phyloP scores from a whole-genome alignment of 1,140 invertebrate species.

The Megathymus violae region DNA sequence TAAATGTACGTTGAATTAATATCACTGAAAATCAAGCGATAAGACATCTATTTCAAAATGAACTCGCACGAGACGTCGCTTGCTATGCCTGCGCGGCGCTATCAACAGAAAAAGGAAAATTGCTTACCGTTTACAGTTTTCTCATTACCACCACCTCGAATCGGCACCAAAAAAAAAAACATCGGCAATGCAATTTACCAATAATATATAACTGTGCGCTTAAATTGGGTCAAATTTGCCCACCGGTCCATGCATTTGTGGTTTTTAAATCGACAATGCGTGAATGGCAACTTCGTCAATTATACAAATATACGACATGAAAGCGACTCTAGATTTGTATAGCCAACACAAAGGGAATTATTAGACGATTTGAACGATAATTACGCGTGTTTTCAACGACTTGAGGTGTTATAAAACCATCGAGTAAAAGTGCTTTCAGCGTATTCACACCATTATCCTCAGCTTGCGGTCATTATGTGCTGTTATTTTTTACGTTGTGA shows the following conservation, averaged over 20 bases:
- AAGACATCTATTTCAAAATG: not conserved
- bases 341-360: slow-evolving; percentile 38
- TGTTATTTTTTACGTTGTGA: slow-evolving; percentile 51
- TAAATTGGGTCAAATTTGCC: not conserved
- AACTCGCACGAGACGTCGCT: slow-evolving; percentile 7
- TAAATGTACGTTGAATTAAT: too few species aligned
- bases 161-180: slow-evolving; percentile 4
- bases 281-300: too few species aligned
- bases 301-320: too few species aligned
- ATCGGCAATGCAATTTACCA: slow-evolving; percentile 7
- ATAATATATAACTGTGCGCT: slow-evolving; percentile 29
- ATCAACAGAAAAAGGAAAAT: slow-evolving; percentile 30
- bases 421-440: slow-evolving; percentile 55
- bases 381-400: slow-evolving; percentile 39
- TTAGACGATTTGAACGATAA: slow-evolving; percentile 41
- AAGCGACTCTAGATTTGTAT: not conserved
- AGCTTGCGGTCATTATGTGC: slow-evolving; percentile 57
- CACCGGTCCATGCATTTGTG: not conserved
- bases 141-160: slow-evolving; percentile 16
- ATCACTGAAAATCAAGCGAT: too few species aligned
- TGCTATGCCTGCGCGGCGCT: slow-evolving; percentile 9
- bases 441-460: slow-evolving; percentile 64
- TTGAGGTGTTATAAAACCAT: slow-evolving; percentile 37
- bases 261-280: not conserved
- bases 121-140: slow-evolving; percentile 22